phyloP scores from a whole-genome alignment of 1,140 invertebrate genomes.

The Brachionus plicatilis region DNA sequence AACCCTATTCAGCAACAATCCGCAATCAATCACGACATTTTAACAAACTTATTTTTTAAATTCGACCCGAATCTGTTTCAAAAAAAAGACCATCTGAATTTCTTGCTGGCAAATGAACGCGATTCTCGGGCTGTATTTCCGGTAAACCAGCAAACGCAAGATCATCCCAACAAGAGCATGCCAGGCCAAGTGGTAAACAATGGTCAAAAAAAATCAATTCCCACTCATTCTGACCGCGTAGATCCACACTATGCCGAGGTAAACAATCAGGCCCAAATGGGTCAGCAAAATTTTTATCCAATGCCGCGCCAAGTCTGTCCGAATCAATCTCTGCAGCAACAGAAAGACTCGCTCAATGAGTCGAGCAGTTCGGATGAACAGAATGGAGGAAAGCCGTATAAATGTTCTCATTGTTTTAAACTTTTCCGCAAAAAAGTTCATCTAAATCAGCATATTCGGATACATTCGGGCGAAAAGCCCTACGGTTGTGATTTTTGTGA shows the following conservation, averaged over 20 bases:
- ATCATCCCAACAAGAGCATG: neutral
- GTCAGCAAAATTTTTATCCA: neutral
- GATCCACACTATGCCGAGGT: neutral
- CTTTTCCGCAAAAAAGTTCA: constrained; percentile 51
- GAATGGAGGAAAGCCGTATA: constrained; percentile 49
- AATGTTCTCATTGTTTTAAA: constrained; percentile 53
- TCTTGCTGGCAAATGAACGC: neutral
- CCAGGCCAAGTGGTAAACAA: neutral
- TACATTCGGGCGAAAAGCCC: constrained; percentile 50
- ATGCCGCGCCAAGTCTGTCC: neutral
- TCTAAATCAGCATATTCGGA: constrained; percentile 45
- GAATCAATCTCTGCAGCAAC: neutral
- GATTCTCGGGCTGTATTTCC: neutral
- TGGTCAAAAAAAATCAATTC: neutral
- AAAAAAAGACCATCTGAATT: constrained; percentile 16
- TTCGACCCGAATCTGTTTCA: constrained; percentile 14
- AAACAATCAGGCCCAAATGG: neutral
- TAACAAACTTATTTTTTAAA: constrained; percentile 28
- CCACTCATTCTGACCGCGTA: neutral
- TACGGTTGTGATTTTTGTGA: constrained; percentile 74
- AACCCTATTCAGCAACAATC: constrained; percentile 9
- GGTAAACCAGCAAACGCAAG: neutral
- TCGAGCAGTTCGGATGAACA: constrained; percentile 1
- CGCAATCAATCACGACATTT: constrained; percentile 1
- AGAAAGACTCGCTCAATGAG: neutral